Evolutionary conservation across 1,140 invertebrate genomes (phyloP), one percentile per base, ranked within the genome.

Genomic region (Camponotus pennsylvanicus): DNA sequence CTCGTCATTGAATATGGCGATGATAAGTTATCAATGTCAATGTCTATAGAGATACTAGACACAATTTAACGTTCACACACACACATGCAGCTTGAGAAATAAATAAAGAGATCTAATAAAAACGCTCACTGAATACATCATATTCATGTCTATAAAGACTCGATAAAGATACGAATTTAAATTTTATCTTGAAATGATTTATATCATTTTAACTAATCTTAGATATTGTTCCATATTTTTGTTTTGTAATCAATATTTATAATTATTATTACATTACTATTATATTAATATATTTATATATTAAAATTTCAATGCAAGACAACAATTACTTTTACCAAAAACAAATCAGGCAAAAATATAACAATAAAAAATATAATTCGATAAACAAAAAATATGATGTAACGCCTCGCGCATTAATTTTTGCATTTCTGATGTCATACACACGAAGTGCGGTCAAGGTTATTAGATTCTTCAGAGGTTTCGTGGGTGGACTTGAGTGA

Each of bases 11-110:
- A 42, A 7, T 1, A 8, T 34, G 6, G 1, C 11, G 49, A 69
- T 80, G 69, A 21, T 45, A n/a, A 45, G 40, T 73, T 71, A 73
- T 82, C 55, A 80, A 80, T 80, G 77, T 11, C 77, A 80, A 80
- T 69, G 77, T 57, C 64, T 70, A 49, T 40, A 69, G 32, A 34
- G 13, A 3, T 27, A 40, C 34, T 11, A 57, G n/a, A 75, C 52
- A 75, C 52, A 59, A 40, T 59, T 18, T 40, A 32, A 76, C 15
- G 27, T 11, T 9, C 1, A 45, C 0, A 9, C 11, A 18, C 18
- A 37, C 18, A 21, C 21, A 45, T 3, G 8, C 11, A 1, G 49
- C 15, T 77, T 59, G 61, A 8, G 3, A 78, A 37, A 67, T 15
- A 40, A 69, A 42, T 55, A 6, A 37, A 52, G 7, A 27, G 27